Evolutionary conservation across 2,888 invertebrate genomes (phyloP).

Genomic region (Oscheius sp.): DNA sequence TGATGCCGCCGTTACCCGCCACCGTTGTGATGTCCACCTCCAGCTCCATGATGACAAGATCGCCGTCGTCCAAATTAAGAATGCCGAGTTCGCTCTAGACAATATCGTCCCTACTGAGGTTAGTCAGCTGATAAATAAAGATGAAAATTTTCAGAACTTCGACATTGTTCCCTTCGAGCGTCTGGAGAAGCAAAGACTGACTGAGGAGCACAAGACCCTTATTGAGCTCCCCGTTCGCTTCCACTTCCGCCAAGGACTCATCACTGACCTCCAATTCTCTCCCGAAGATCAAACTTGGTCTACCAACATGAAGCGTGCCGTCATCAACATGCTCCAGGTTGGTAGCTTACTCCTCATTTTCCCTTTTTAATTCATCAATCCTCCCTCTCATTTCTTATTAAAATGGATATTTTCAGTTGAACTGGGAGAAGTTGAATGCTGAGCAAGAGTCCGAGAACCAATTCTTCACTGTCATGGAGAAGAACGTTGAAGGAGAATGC

Average conservation of each 20-base stretch:
- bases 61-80: constrained; percentile 36
- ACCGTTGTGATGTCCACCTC: constrained; percentile 41
- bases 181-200: constrained; percentile 49
- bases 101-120: constrained; percentile 15
- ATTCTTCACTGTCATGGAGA: constrained; percentile 36
- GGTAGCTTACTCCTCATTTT: constrained; percentile 39
- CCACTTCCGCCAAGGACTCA: constrained; percentile 38
- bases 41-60: constrained; percentile 41
- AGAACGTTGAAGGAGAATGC: constrained; percentile 58
- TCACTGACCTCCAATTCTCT: constrained; percentile 56
- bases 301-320: constrained; percentile 63
- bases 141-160: too few relatives aligned
- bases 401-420: too few relatives aligned
- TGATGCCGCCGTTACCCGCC: constrained; percentile 39
- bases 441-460: constrained; percentile 26
- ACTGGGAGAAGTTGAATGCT: constrained; percentile 2
- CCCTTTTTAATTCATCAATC: not conserved
- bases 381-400: too few relatives aligned
- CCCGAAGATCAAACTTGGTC: constrained; percentile 60
- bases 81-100: constrained; percentile 30
- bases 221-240: constrained; percentile 52
- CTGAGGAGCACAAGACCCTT: constrained; percentile 35
- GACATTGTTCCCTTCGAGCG: constrained; percentile 21
- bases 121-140: too few relatives aligned
- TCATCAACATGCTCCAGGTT: constrained; percentile 63